Evolutionary conservation across 2,797 vertebrate genomes (phyloP), one percentile per base, ranked within the genome.

Genomic region (Staurois parvus): DNA sequence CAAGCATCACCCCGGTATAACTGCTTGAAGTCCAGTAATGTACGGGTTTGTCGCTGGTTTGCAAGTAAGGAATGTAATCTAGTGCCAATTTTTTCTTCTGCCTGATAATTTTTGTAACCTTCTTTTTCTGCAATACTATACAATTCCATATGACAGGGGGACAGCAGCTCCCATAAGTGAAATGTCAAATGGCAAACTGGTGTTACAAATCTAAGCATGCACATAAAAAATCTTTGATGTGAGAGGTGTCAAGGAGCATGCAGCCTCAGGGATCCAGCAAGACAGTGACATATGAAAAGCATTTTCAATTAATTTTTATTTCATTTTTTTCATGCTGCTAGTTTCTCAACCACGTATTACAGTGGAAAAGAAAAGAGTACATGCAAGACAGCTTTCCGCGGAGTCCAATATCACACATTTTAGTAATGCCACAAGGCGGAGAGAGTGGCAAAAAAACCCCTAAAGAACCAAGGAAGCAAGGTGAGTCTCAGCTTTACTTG

Each of bases 351-450:
- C 85, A 32, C 68, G 67, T 11, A 82, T 78, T 70, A 32, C 69
- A 26, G 79, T 78, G 79, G 79, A 82, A 68, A 82, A 74, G 75
- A 82, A 83, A 48, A 86, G 56, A 77, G 28, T 83, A 37, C 74
- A 86, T 15, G 32, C n/a, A 9, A 74, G 69, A 9, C 79, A 83
- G 12, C 68, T 37, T 72, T 81, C 74, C 66, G 37, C 74, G n/a
- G 67, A 29, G 24, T 64, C 52, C 17, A 70, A 26, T 29, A 24
- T 64, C 24, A 78, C 28, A 42, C 15, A 64, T 32, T 66, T 5
- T 24, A 21, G 10, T 62, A 79, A 34, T 30, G 29, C 45, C 1
- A 30, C 45, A 34, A 12, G 26, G 21, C 42, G 19, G 26, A 48
- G 28, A 76, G 76, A 48, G 32, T 19, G 24, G 34, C 79, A 72